Evolutionary conservation across 2,113 vertebrate species (phyloP).

Genomic region (Erpornis zantholeuca): DNA sequence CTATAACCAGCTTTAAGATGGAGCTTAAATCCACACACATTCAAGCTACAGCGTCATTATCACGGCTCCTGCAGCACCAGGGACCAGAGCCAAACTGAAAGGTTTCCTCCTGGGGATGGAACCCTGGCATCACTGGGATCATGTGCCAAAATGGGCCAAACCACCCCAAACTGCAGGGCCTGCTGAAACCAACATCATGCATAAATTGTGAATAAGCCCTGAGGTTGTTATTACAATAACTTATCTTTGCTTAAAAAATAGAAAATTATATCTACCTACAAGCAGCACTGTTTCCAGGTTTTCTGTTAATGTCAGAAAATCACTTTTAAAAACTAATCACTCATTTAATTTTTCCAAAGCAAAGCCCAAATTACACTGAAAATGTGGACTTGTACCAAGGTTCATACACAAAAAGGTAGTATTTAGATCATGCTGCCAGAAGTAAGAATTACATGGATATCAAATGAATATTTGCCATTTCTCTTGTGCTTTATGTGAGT

Average conservation of each 20-base stretch:
- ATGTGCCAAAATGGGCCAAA: rapidly evolving
- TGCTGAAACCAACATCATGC: neutral
- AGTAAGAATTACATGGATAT: neutral
- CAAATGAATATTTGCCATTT: neutral
- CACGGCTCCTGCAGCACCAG: neutral
- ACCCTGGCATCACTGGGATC: neutral
- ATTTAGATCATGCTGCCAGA: neutral
- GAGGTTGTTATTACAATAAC: neutral
- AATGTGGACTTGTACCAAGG: neutral
- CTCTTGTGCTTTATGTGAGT: neutral
- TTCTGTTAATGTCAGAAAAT: neutral
- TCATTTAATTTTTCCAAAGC: neutral
- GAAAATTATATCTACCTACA: neutral
- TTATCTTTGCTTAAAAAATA: neutral
- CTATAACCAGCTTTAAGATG: neutral
- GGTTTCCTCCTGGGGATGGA: neutral
- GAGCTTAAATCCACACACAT: neutral
- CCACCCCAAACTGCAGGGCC: neutral
- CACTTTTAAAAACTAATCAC: neutral
- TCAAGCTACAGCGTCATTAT: neutral
- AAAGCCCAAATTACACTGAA: neutral
- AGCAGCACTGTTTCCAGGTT: neutral
- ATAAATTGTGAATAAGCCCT: neutral
- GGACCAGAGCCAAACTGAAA: neutral
- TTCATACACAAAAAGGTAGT: neutral